A percentile compares a stretch with the other conserved stretches of the same genome.
These are phyloP conservation scores for Carterocephalus palaemon DNA, from an alignment of 2,888 invertebrate genomes.

Conservation along the genomic window DNA sequence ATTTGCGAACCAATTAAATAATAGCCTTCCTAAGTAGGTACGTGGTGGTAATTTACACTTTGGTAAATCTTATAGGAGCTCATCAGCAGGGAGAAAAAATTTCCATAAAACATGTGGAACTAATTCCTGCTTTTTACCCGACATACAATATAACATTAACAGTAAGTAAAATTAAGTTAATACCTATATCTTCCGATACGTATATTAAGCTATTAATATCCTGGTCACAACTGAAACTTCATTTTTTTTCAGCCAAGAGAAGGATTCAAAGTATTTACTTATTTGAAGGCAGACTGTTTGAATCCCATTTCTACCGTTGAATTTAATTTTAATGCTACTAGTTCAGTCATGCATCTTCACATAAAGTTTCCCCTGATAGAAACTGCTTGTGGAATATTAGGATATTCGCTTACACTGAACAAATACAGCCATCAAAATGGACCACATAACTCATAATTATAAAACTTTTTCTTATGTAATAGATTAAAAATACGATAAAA, in stretches of 20 bases:
- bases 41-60: no score
- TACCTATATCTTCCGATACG: no score
- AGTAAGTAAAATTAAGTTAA: constrained; percentile 17
- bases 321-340: constrained; percentile 32
- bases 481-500: constrained; percentile 1
- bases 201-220: not conserved
- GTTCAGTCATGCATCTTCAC: constrained; percentile 33
- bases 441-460: no score
- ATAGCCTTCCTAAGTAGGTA: no score
- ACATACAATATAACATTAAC: constrained; percentile 14
- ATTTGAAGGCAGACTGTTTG: constrained; percentile 5
- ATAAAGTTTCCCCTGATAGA: constrained; percentile 41
- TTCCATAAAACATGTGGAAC: constrained; percentile 16
- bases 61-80: constrained; percentile 11
- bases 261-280: not conserved
- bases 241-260: not conserved
- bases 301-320: constrained; percentile 2
- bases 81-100: constrained; percentile 6
- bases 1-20: no score
- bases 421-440: no score
- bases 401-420: constrained; percentile 34
- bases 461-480: no score
- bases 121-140: constrained; percentile 19
- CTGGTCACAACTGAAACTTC: no score
- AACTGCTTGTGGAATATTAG: constrained; percentile 39